These are phyloP conservation scores for Elephas maximus DNA, from an alignment of 2,113 vertebrate genomes.

Conservation along the genomic window DNA sequence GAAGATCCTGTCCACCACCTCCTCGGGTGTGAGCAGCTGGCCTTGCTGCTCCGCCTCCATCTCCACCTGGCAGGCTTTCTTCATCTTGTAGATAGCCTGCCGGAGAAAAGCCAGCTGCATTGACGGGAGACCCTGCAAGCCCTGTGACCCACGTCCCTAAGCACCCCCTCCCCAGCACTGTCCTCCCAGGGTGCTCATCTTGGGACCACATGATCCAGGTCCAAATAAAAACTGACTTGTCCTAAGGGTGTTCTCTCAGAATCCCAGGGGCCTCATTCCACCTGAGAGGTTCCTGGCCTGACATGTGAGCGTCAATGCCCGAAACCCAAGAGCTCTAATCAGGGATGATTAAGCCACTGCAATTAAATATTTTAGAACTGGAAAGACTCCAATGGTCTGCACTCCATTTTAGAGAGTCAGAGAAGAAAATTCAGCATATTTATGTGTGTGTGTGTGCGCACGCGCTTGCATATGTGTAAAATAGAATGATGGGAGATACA, in stretches of 20 bases:
- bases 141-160: accelerated
- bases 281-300: neutral
- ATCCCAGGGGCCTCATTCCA: neutral
- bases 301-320: accelerated
- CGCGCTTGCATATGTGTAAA: neutral
- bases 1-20: slow-evolving; percentile 98
- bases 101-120: neutral
- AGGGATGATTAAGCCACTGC: neutral
- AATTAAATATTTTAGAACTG: neutral
- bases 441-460: neutral
- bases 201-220: neutral
- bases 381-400: neutral
- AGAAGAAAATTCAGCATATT: neutral
- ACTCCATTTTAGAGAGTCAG: neutral
- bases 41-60: slow-evolving; percentile 87
- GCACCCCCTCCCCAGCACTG: neutral
- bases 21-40: slow-evolving; percentile 93
- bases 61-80: slow-evolving; percentile 94
- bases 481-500: neutral
- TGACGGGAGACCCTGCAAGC: neutral
- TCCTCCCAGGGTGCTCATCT: neutral
- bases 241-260: neutral
- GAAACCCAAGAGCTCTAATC: neutral
- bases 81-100: slow-evolving; percentile 96
- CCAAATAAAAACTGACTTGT: neutral